phyloP scores from a whole-genome alignment of 2,797 vertebrate genomes.

The Melanotaenia maccullochi region DNA sequence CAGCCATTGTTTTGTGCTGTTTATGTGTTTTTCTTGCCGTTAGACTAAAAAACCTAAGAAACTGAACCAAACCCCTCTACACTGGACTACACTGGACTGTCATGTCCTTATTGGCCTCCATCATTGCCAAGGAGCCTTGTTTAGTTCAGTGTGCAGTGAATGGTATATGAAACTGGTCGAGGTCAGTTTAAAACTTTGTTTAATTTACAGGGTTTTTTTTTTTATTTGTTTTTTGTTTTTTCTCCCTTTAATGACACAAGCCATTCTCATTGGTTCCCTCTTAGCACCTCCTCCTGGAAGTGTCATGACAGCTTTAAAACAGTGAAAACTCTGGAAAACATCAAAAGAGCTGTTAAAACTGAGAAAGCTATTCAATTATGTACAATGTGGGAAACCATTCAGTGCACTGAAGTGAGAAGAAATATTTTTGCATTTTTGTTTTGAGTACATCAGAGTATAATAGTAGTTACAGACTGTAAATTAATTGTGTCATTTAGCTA shows the following conservation, averaged over 20 bases:
- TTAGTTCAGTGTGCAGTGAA: not conserved
- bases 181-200: not conserved
- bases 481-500: conserved; percentile 3
- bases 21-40: not conserved
- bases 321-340: not conserved
- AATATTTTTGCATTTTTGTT: not conserved
- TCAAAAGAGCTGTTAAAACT: too few relatives aligned
- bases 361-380: too few relatives aligned
- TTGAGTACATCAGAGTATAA: not conserved
- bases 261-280: not conserved
- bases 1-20: not conserved
- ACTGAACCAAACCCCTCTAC: not conserved
- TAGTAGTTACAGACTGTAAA: conserved; percentile 3
- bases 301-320: not conserved
- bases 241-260: not conserved
- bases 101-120: not conserved
- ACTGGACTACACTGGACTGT: not conserved
- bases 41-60: not conserved
- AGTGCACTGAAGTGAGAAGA: not conserved
- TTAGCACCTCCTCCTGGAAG: not conserved
- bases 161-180: not conserved
- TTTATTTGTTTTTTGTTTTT: not conserved
- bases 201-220: too few relatives aligned
- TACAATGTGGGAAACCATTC: conserved; percentile 23
- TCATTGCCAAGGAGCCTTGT: not conserved